phyloP scores from a whole-genome alignment of 2,888 invertebrate species.

The Apotomis turbidana region DNA sequence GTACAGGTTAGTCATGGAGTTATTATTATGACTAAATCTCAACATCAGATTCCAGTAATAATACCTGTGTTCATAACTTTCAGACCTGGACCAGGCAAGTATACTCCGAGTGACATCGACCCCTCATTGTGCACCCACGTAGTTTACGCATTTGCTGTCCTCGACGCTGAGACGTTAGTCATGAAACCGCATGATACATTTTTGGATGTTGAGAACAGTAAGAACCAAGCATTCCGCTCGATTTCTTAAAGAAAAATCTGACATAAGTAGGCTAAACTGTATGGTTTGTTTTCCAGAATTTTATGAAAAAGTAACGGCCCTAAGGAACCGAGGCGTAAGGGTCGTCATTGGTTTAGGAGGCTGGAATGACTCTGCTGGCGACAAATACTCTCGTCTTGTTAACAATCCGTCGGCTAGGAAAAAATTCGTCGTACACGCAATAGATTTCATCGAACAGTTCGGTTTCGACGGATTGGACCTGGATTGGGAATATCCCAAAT shows the following conservation, averaged over 20 bases:
- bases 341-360: constrained; percentile 95
- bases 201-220: constrained; percentile 95
- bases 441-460: constrained; percentile 90
- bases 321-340: constrained; percentile 89
- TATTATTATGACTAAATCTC: neutral
- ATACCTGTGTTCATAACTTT: constrained; percentile 3
- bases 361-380: constrained; percentile 97
- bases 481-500: constrained; percentile 97
- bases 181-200: constrained; percentile 94
- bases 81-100: constrained; percentile 91
- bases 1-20: constrained; percentile 84
- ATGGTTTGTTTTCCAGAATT: constrained; percentile 84
- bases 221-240: constrained; percentile 55
- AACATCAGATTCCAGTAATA: neutral
- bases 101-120: constrained; percentile 92
- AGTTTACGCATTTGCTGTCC: constrained; percentile 95
- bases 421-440: constrained; percentile 89
- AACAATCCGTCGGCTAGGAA: constrained; percentile 88
- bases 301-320: constrained; percentile 92
- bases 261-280: neutral
- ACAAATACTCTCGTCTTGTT: constrained; percentile 93
- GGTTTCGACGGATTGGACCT: constrained; percentile 96
- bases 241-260: too few relatives aligned
- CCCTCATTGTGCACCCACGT: constrained; percentile 95
- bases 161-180: constrained; percentile 88